Evolutionary conservation across 2,888 invertebrate genomes (phyloP), one percentile per base, ranked within the genome.

Genomic region (Caenorhabditis imperialis): DNA sequence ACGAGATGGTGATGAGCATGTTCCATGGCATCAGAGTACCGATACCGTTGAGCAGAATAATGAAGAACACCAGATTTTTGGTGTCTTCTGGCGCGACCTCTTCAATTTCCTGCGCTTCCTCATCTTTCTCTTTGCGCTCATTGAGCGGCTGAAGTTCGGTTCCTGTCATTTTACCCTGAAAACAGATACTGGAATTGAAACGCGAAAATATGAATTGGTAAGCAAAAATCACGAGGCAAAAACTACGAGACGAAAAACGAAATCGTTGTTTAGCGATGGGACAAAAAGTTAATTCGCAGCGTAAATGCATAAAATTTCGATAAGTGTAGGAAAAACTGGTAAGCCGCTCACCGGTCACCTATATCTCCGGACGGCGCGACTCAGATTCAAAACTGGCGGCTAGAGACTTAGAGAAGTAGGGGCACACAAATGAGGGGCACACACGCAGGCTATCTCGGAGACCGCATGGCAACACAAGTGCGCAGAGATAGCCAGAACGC

Each of bases 11-110:
- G 88, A 99, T 96, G 89, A 99, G 97, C 96, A 97, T 97, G 90
- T 99, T 99, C 98, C 98, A 99, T 14, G 98, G 95, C 91, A 95
- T 95, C 72, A 94, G 91, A 0, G 94, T 93, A 42, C 97, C 98
- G 79, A 99, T 91, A 8, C 98, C 99, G 90, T 98, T 96, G 53
- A 97, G 91, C 81, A 97, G 83, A 88, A 98, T 92, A 71, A 95
- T 95, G 60, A 94, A 89, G 89, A 75, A 80, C 42, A 80, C 80
- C 23, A 80, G 23, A 42, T 80, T 75, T 5, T 37, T 30, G 4
- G 8, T 51, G 55, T 80, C 78, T n/a, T 65, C 54, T 35, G 69
- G 67, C 12, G 40, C 40, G 0, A 18, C 62, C 27, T 75, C 74
- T 35, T 65, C 65, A 16, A 42, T 54, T 14, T 67, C 57, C 3